phyloP scores from a whole-genome alignment of 2,113 vertebrate genomes.

The Eolophus roseicapilla region DNA sequence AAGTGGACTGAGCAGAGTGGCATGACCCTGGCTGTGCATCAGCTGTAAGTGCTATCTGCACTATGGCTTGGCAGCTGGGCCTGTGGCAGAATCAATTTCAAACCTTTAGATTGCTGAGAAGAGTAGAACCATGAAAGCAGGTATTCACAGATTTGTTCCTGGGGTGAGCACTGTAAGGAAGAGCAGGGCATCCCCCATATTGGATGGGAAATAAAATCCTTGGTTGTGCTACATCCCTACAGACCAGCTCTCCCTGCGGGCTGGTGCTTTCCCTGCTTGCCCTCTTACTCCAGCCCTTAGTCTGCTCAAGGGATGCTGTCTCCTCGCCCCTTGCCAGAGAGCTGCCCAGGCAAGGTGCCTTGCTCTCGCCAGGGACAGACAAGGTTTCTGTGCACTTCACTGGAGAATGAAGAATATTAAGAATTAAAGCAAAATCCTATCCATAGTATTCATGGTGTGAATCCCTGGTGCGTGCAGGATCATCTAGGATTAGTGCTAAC shows the following conservation, averaged over 20 bases:
- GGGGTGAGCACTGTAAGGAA: background rate
- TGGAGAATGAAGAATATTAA: background rate
- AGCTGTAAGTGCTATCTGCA: background rate
- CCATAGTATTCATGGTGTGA: background rate
- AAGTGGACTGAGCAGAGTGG: background rate
- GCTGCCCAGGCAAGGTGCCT: background rate
- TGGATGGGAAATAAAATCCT: background rate
- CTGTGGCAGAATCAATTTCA: background rate
- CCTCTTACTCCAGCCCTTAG: background rate
- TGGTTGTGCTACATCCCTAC: background rate
- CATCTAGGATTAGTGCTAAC: background rate
- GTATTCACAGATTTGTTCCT: background rate
- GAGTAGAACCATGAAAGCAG: background rate
- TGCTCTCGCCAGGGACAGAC: background rate
- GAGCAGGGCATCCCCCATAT: background rate
- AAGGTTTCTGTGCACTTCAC: background rate
- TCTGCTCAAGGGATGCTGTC: background rate
- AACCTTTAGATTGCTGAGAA: background rate
- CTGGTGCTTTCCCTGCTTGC: background rate
- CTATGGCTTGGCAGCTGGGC: background rate
- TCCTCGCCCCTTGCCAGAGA: background rate
- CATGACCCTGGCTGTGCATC: background rate
- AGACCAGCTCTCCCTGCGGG: background rate
- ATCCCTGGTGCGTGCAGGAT: background rate
- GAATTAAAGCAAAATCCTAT: background rate